Evolutionary conservation across 2,797 vertebrate species (phyloP), one percentile per base, ranked within the genome.

Genomic region (Sebastes cheni): DNA sequence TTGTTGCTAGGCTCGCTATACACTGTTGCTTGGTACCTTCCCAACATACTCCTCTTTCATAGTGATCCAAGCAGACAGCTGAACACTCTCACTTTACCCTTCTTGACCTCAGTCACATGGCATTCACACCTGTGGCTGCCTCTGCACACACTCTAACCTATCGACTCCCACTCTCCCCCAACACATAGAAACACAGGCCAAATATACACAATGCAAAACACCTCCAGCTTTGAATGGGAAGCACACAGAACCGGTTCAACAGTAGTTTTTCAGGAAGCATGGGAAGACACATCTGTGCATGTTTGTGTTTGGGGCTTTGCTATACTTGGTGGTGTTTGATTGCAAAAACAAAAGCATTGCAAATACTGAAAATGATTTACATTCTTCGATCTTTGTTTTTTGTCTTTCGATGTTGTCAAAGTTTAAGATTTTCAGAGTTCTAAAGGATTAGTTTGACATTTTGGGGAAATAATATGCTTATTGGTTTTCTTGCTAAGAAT

Each of bases 81-180:
- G 96, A 94, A 85, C 90, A 93, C 95, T 95, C 95, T 96, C 95
- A 89, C 93, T 95, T 96, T 95, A 95, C 95, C 91, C 92, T 86
- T 88, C 77, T 87, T 94, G 93, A 96, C 93, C 93, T 95, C 93
- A 93, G 87, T 92, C 86, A 91, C 92, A 93, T 91, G 91, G 93
- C 85, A 94, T 86, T 93, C 88, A 92, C 95, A 95, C 94, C 95
- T 96, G 95, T 95, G 95, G 86, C 80, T 81, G 77, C 81, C 70
- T 73, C 82, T 67, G 84, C 85, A 79, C 72, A 79, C 73, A 58
- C 82, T 42, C 64, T 29, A 67, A 83, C 78, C 67, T 77, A 79
- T 58, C 30, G 70, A 80, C 46, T 69, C 23, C 60, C 27, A 58
- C 77, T 77, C 74, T 66, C 64, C 78, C 36, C 32, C 77, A 87